Evolutionary conservation across 1,140 invertebrate species (phyloP).

Genomic region (Drosophila fuyamai): DNA sequence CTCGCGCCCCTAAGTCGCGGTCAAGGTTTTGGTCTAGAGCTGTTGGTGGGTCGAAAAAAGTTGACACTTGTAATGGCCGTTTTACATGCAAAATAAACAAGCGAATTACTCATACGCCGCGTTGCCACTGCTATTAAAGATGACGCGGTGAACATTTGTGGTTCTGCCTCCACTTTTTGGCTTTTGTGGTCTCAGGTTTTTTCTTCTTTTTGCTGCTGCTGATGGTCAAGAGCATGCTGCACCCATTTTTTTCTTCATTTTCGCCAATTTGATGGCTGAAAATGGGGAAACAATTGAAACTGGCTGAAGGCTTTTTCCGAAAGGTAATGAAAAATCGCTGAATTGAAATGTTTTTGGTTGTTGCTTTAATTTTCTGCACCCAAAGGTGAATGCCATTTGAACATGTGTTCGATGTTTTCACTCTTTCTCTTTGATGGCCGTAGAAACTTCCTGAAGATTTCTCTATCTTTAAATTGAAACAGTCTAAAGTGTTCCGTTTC

Average conservation of each 20-base stretch:
- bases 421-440: not conserved
- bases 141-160: conserved; percentile 9
- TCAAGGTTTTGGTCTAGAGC: conserved; percentile 30
- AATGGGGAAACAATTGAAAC: conserved; percentile 66
- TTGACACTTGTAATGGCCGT: conserved; percentile 67
- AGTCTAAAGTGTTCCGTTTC: no score
- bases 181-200: not conserved
- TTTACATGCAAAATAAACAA: conserved; percentile 54
- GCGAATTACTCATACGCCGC: conserved; percentile 65
- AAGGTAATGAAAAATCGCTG: conserved; percentile 65
- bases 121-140: conserved; percentile 32
- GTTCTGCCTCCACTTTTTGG: conserved; percentile 1
- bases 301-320: conserved; percentile 48
- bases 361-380: conserved; percentile 7
- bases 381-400: conserved; percentile 66
- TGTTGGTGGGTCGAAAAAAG: conserved; percentile 11
- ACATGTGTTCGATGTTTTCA: conserved; percentile 30
- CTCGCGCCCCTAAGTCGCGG: conserved; percentile 36
- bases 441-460: conserved; percentile 58
- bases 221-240: conserved; percentile 47
- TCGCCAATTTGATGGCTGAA: conserved; percentile 28
- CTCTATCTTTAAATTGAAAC: not conserved
- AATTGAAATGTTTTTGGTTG: conserved; percentile 28
- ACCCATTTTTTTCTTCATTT: conserved; percentile 4
- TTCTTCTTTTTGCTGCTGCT: conserved; percentile 1